Percentiles rank a stretch among this genome's conserved stretches.
Evolutionary conservation across 2,797 vertebrate genomes (phyloP).

Genomic region (Mormyrops boulengeri): DNA sequence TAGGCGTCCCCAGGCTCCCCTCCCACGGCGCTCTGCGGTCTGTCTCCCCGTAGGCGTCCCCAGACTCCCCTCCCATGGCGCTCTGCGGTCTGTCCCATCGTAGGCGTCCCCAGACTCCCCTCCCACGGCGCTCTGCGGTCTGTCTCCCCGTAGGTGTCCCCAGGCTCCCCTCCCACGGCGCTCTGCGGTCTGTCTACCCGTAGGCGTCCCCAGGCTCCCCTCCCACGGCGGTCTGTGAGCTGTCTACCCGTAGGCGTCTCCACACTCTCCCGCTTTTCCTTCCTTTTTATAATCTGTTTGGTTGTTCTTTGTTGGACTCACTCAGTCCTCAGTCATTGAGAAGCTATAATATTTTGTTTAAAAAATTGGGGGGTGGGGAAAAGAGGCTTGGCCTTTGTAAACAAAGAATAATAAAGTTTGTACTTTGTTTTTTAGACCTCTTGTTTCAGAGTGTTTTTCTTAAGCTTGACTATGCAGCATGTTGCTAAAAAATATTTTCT

Average conservation of each 20-base stretch:
- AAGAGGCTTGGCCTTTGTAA: conserved; percentile 97
- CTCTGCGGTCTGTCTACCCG: conserved; percentile 38
- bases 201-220: conserved; percentile 40
- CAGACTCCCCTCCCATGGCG: conserved; percentile 33
- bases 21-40: conserved; percentile 31
- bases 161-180: conserved; percentile 33
- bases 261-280: conserved; percentile 36
- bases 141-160: conserved; percentile 46
- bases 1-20: conserved; percentile 40
- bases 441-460: conserved; percentile 16
- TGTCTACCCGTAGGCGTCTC: conserved; percentile 46
- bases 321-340: conserved; percentile 75
- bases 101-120: conserved; percentile 40
- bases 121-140: conserved; percentile 31
- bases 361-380: conserved; percentile 71
- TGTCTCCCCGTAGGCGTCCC: conserved; percentile 46
- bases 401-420: conserved; percentile 99
- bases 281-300: conserved; percentile 52
- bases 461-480: not conserved
- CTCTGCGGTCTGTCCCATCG: conserved; percentile 38
- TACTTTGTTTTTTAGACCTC: conserved; percentile 95
- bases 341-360: conserved; percentile 68
- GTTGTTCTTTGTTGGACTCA: conserved; percentile 48
- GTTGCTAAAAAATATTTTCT: not conserved
- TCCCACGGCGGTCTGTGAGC: conserved; percentile 31